These are phyloP conservation scores for Anabacerthia variegaticeps DNA, from an alignment of 2,797 vertebrate species.

Conservation along the genomic window DNA sequence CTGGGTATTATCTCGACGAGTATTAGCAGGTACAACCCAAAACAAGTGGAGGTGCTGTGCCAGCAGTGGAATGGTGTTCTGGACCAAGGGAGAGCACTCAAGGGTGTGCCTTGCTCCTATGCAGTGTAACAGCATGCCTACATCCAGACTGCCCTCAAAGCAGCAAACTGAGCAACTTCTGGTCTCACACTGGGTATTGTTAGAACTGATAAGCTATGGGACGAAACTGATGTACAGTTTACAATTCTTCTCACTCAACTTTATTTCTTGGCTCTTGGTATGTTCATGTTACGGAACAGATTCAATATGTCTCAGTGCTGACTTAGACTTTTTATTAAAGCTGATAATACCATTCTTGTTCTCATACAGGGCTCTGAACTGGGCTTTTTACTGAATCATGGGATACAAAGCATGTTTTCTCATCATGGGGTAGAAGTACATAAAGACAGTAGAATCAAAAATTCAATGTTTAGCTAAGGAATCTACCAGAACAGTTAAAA, in stretches of 20 bases:
- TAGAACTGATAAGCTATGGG: neutral
- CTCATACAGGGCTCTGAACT: neutral
- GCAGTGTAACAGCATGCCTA: neutral
- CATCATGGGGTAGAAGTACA: neutral
- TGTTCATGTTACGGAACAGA: neutral
- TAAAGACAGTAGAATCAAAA: neutral
- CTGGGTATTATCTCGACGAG: neutral
- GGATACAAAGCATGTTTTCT: neutral
- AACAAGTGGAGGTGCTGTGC: rapidly evolving
- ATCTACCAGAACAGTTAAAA: neutral
- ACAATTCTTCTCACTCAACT: neutral
- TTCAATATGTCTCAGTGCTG: neutral
- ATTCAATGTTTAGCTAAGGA: neutral
- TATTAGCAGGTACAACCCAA: neutral
- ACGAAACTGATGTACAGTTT: neutral
- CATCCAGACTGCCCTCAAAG: neutral
- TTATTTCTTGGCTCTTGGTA: neutral
- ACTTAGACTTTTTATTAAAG: neutral
- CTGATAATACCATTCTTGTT: neutral
- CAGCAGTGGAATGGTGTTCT: neutral
- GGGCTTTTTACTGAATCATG: neutral
- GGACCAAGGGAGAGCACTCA: neutral
- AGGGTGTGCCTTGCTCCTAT: neutral
- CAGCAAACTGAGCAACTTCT: neutral
- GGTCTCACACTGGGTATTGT: neutral